These are phyloP conservation scores for Diarsia dahlii DNA, from an alignment of 2,888 invertebrate genomes.

Conservation along the genomic window DNA sequence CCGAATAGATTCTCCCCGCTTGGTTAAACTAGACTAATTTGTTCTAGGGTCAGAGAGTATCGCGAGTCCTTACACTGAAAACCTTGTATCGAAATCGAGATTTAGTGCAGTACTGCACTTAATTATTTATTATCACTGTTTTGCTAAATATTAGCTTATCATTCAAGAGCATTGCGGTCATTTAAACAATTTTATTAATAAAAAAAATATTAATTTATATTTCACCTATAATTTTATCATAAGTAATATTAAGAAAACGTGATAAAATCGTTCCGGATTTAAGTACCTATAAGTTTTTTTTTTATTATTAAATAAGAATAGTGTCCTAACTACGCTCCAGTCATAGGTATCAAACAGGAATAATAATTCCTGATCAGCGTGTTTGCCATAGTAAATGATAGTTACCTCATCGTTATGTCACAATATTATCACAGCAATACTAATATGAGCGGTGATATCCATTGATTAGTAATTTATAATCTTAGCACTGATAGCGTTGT, in stretches of 20 bases:
- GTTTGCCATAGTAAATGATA: constrained; percentile 40
- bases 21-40: constrained; percentile 77
- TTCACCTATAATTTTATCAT: constrained; percentile 4
- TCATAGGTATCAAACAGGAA: constrained; percentile 25
- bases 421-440: constrained; percentile 38
- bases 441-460: constrained; percentile 24
- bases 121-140: constrained; percentile 63
- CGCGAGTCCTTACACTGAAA: constrained; percentile 71
- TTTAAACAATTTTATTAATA: constrained; percentile 45
- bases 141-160: constrained; percentile 61
- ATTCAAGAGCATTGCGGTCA: constrained; percentile 65
- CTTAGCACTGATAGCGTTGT: constrained; percentile 21
- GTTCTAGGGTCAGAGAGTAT: constrained; percentile 76
- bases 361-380: constrained; percentile 26
- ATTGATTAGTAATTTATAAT: constrained; percentile 50
- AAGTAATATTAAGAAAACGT: constrained; percentile 12
- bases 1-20: constrained; percentile 75
- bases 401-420: constrained; percentile 44
- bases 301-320: constrained; percentile 15
- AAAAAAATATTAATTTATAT: constrained; percentile 13
- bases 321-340: constrained; percentile 18
- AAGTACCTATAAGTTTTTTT: not conserved
- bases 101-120: constrained; percentile 71
- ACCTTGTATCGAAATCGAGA: constrained; percentile 73
- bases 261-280: constrained; percentile 4